A percentile compares a stretch with the other conserved stretches of the same genome.
Conservation (phyloP, 2,113 vertebrate species). For the Gobius niger region DNA sequence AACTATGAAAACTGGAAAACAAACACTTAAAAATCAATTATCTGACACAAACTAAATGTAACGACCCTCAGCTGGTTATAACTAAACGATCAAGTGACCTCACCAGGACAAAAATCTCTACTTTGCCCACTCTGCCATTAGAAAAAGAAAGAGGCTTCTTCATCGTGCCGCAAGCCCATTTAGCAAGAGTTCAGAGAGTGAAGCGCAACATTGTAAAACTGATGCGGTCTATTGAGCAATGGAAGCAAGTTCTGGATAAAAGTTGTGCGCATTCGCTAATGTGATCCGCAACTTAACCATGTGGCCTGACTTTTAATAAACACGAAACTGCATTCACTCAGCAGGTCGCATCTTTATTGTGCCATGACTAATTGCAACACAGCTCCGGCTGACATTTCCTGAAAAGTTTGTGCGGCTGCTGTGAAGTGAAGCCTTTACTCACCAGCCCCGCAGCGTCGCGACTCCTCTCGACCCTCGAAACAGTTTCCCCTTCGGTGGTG, state of each 20-base stretch:
- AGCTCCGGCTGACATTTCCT: conserved; percentile 61
- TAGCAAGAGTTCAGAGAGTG: background rate
- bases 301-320: background rate
- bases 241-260: conserved; percentile 7
- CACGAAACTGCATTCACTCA: background rate
- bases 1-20: background rate
- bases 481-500: background rate
- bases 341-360: background rate
- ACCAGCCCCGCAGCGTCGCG: conserved; percentile 55
- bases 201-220: conserved; percentile 1
- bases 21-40: conserved; percentile 30
- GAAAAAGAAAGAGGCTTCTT: background rate
- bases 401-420: conserved; percentile 20
- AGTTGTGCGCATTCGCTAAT: background rate
- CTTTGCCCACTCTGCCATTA: background rate
- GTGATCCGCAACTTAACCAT: background rate
- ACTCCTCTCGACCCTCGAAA: background rate
- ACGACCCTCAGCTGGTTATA: conserved; percentile 83
- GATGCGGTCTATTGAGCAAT: background rate
- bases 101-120: background rate
- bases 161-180: background rate
- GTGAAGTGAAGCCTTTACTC: conserved; percentile 54
- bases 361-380: conserved; percentile 42
- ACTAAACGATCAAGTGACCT: conserved; percentile 75
- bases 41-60: conserved; percentile 56